Evolutionary conservation across 2,113 vertebrate genomes (phyloP).

Genomic region (Propithecus coquereli): DNA sequence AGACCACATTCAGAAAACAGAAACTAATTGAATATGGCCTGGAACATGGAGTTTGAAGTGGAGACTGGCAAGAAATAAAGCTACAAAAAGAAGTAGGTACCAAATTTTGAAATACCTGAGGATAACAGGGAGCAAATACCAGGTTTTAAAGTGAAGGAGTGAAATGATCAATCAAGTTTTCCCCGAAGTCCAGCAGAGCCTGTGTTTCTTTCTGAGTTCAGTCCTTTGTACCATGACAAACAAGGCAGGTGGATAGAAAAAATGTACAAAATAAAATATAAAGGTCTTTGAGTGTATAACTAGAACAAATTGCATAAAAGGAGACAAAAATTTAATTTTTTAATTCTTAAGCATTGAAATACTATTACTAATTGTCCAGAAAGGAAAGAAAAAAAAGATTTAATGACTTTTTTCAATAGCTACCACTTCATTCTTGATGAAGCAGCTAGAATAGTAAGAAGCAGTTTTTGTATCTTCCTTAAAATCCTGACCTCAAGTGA

Average conservation of each 20-base stretch:
- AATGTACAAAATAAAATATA: neutral
- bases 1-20: neutral
- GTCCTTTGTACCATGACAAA: neutral
- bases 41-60: constrained; percentile 14
- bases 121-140: neutral
- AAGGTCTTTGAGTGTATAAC: neutral
- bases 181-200: neutral
- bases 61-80: neutral
- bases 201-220: constrained; percentile 12
- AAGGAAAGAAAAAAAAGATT: neutral
- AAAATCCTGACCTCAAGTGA: no score
- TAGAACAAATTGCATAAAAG: neutral
- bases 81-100: neutral
- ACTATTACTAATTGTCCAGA: neutral
- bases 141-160: neutral
- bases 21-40: neutral
- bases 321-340: neutral
- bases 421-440: neutral
- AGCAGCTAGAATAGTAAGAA: neutral
- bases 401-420: neutral
- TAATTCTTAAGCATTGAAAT: constrained; percentile 24
- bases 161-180: neutral
- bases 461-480: neutral
- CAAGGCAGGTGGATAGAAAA: neutral
- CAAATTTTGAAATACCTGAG: neutral